Evolutionary conservation across 1,140 invertebrate species (phyloP), one percentile per base, ranked within the genome.

Genomic region (Tribolium madens): DNA sequence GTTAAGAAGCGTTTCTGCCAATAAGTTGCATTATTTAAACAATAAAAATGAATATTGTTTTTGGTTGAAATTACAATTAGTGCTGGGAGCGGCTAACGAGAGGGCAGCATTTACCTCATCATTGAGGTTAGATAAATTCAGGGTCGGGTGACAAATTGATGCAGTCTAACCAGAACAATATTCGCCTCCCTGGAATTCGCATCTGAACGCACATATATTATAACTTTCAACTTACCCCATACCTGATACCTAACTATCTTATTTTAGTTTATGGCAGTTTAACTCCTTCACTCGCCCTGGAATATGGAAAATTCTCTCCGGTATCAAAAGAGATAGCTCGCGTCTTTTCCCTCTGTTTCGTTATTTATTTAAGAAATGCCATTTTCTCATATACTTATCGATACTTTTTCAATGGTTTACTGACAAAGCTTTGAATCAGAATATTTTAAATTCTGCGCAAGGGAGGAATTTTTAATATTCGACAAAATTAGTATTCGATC

Each of bases 31-130:
- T n/a, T n/a, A n/a, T n/a, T n/a, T n/a, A n/a, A n/a, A n/a, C n/a
- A n/a, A n/a, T n/a, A n/a, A n/a, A n/a, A n/a, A n/a, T n/a, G n/a
- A n/a, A n/a, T n/a, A n/a, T n/a, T n/a, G n/a, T n/a, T n/a, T n/a
- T n/a, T n/a, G n/a, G n/a, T n/a, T n/a, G 57, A 64, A 64, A 64
- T 64, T 64, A 64, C 57, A 64, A 64, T 64, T 64, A 31, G 57
- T 64, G 57, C 26, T 7, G 46, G 7, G 26, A 72, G 18, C 31
- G 21, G 26, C 47, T 72, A 72, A 72, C 70, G 47, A 72, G 60
- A 75, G 74, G 74, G 52, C 74, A 75, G 17, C 47, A 64, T 75
- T 75, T 75, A 75, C 74, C 74, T 75, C 74, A 75, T 75, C 60
- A 75, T 75, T 75, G 74, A 68, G 74, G 74, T 75, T 73, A 73